Evolutionary conservation across 2,797 vertebrate species (phyloP).

Genomic region (Kryptopterus vitreolus): DNA sequence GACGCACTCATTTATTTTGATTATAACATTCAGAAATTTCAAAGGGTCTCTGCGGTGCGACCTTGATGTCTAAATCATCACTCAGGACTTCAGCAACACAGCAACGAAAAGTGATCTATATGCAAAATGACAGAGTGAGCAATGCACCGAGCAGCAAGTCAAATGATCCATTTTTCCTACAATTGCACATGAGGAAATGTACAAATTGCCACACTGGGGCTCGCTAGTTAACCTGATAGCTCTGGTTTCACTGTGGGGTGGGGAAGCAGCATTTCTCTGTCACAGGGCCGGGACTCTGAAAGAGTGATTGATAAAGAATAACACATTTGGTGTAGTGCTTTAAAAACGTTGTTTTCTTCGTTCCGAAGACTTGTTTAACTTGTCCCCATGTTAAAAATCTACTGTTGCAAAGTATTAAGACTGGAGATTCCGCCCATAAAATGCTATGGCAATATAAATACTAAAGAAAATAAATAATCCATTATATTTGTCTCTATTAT

Average conservation of each 20-base stretch:
- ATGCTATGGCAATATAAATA: no score
- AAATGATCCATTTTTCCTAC: conserved; percentile 7
- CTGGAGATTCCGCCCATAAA: no score
- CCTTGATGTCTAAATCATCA: conserved; percentile 1
- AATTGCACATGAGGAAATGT: conserved; percentile 8
- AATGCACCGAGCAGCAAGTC: not conserved
- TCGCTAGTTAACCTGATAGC: not conserved
- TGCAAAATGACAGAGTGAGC: conserved; percentile 4
- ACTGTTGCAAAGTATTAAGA: no score
- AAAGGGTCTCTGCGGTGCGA: not conserved
- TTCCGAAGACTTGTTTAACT: no score
- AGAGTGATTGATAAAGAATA: not conserved
- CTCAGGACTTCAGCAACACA: not conserved
- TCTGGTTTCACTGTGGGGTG: not conserved
- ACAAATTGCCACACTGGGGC: conserved; percentile 17
- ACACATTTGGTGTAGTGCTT: not conserved
- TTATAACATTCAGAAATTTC: not conserved
- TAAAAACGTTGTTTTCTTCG: no score
- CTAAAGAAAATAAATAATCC: no score
- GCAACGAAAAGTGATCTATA: conserved; percentile 1
- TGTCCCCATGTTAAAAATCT: no score
- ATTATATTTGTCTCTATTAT: no score
- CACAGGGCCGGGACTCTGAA: not conserved
- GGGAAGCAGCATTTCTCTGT: not conserved
- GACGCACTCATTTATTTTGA: conserved; percentile 1